phyloP scores from a whole-genome alignment of 2,113 vertebrate species.

The Heloderma charlesbogerti region DNA sequence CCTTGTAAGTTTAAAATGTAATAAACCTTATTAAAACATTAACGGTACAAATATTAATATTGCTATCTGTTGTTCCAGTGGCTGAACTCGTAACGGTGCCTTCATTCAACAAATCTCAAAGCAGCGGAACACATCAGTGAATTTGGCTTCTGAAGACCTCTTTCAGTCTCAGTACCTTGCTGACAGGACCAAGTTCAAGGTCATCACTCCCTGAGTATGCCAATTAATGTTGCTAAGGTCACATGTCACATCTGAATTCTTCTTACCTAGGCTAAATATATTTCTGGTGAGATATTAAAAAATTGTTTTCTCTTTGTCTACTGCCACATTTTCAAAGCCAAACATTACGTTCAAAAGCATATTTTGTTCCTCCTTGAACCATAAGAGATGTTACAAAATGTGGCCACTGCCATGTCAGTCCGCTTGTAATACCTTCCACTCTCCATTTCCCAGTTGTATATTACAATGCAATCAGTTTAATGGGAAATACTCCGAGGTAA shows the following conservation, averaged over 20 bases:
- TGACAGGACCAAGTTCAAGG: neutral
- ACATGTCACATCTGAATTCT: neutral
- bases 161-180: neutral
- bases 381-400: neutral
- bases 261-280: neutral
- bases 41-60: neutral
- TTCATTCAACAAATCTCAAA: slow-evolving; percentile 22
- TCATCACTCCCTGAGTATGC: neutral
- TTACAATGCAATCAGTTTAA: neutral
- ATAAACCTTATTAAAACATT: slow-evolving; percentile 1
- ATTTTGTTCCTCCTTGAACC: neutral
- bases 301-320: neutral
- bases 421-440: neutral
- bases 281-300: neutral
- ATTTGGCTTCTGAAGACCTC: neutral
- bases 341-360: neutral
- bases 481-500: no score
- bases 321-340: neutral
- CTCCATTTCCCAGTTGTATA: neutral
- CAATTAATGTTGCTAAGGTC: neutral
- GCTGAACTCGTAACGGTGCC: neutral
- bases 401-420: neutral
- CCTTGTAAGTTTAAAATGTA: neutral
- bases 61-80: slow-evolving; percentile 8
- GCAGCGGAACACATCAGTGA: neutral